These are phyloP conservation scores for Pinctada fucata DNA, from an alignment of 2,888 invertebrate genomes.

Conservation along the genomic window DNA sequence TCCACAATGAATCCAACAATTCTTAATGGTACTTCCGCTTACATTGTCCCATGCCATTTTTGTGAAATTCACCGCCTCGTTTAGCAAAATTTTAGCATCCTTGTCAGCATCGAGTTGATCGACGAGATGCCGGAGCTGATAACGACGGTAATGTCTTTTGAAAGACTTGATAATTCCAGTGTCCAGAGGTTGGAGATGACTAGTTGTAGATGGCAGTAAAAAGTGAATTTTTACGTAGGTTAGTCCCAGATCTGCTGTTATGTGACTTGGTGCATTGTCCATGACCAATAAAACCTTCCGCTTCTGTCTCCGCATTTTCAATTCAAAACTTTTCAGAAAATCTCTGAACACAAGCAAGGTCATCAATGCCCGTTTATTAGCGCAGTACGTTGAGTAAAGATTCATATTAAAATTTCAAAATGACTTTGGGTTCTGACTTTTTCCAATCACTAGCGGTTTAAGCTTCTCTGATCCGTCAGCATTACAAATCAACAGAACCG, in stretches of 20 bases:
- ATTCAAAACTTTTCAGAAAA: slow-evolving; percentile 33
- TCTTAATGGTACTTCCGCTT: neutral
- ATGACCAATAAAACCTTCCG: slow-evolving; percentile 36
- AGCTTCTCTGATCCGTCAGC: slow-evolving; percentile 3
- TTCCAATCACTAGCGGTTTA: neutral
- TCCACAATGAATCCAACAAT: slow-evolving; percentile 12
- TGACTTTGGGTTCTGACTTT: neutral
- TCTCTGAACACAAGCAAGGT: slow-evolving; percentile 37
- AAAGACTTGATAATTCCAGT: slow-evolving; percentile 24
- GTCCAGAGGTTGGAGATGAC: slow-evolving; percentile 25
- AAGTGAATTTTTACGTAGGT: slow-evolving; percentile 24
- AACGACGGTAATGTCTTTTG: slow-evolving; percentile 17
- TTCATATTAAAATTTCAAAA: neutral
- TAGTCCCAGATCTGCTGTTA: neutral
- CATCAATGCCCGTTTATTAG: slow-evolving; percentile 43
- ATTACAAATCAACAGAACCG: neutral
- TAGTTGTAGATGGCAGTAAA: slow-evolving; percentile 22
- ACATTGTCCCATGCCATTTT: slow-evolving; percentile 9
- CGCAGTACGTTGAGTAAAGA: neutral
- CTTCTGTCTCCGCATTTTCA: slow-evolving; percentile 19
- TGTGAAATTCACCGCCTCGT: neutral
- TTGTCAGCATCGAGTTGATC: slow-evolving; percentile 1
- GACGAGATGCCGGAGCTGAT: slow-evolving; percentile 2
- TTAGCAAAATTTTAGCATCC: neutral
- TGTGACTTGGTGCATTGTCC: slow-evolving; percentile 32